phyloP scores from a whole-genome alignment of 2,888 invertebrate genomes.

The Synergus umbraculus region DNA sequence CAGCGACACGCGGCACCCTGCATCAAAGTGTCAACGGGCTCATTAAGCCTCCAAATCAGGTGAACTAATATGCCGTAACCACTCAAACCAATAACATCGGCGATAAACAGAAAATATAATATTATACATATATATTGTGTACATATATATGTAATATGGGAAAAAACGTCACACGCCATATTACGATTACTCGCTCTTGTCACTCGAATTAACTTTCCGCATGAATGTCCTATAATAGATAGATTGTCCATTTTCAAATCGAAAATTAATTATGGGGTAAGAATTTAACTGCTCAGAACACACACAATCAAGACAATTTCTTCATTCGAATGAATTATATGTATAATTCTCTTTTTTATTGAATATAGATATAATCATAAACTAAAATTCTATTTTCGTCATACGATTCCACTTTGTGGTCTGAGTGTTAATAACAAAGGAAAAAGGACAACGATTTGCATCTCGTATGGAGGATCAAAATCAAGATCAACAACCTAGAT shows the following conservation, averaged over 20 bases:
- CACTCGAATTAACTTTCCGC: neutral
- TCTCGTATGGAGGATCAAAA: slow-evolving; percentile 56
- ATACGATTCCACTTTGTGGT: slow-evolving; percentile 48
- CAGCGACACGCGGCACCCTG: slow-evolving; percentile 67
- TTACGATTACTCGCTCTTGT: slow-evolving; percentile 7
- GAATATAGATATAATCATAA: neutral
- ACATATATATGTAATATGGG: neutral
- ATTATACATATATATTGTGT: neutral
- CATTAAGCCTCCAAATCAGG: slow-evolving; percentile 71
- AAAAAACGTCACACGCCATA: slow-evolving; percentile 24
- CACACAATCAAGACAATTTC: no score
- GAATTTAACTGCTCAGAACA: no score
- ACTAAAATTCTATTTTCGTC: slow-evolving; percentile 33
- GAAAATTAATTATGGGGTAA: no score
- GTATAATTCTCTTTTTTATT: no score
- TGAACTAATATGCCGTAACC: slow-evolving; percentile 58
- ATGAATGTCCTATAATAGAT: no score
- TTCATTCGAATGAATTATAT: no score
- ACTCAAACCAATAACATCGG: slow-evolving; percentile 53
- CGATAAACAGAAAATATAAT: slow-evolving; percentile 51
- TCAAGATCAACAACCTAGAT: slow-evolving; percentile 60
- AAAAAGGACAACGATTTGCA: slow-evolving; percentile 62
- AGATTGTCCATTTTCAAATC: no score
- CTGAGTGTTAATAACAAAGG: slow-evolving; percentile 44
- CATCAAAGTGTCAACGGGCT: slow-evolving; percentile 74